Evolutionary conservation across 2,113 vertebrate genomes (phyloP).

Genomic region (Otis tarda): DNA sequence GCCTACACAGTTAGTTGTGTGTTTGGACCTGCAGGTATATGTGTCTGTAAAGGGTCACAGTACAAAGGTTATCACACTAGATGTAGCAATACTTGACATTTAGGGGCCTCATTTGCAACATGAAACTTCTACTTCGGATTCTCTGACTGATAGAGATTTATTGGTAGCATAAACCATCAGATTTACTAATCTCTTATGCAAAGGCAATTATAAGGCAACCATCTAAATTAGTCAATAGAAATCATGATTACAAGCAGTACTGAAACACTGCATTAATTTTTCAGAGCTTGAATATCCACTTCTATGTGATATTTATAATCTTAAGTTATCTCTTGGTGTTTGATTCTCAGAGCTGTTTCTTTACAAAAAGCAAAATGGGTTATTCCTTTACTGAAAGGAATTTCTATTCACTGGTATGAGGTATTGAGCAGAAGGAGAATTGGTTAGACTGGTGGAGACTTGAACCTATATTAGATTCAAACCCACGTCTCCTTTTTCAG

Average conservation of each 20-base stretch:
- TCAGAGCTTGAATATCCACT: neutral
- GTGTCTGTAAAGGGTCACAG: neutral
- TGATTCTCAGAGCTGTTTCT: neutral
- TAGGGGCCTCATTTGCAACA: neutral
- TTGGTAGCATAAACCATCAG: neutral
- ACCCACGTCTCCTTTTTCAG: neutral
- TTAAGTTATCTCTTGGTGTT: constrained; percentile 9
- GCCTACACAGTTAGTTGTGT: neutral
- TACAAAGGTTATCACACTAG: neutral
- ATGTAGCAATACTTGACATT: neutral
- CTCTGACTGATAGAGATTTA: neutral
- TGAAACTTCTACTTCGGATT: neutral
- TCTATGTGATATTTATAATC: constrained; percentile 28
- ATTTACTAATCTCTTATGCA: neutral
- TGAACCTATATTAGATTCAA: neutral
- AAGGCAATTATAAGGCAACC: neutral
- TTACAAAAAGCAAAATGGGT: neutral
- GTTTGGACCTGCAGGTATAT: neutral
- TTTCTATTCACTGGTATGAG: neutral
- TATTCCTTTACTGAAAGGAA: neutral
- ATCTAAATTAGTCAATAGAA: neutral
- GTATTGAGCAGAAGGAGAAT: neutral
- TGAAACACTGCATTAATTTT: constrained; percentile 20
- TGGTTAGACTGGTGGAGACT: neutral
- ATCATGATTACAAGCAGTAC: neutral